Evolutionary conservation across 1,140 invertebrate genomes (phyloP).

Genomic region (Eubasilissa regina): DNA sequence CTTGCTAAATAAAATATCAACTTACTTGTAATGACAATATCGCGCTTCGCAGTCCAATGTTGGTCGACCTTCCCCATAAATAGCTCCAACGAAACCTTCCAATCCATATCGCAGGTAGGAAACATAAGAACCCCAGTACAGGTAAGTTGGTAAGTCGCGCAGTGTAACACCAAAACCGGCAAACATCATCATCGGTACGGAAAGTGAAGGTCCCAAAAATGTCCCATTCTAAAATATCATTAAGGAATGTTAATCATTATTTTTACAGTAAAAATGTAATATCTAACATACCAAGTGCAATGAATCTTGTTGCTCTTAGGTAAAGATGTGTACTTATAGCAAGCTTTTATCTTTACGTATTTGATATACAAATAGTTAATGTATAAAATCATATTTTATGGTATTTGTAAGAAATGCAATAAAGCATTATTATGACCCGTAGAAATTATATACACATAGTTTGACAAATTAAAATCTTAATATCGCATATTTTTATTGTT

Average conservation of each 20-base stretch:
- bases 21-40: conserved; percentile 83
- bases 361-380: too few species aligned
- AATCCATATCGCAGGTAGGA: conserved; percentile 91
- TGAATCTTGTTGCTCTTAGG: too few species aligned
- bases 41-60: conserved; percentile 76
- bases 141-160: conserved; percentile 82
- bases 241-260: conserved; percentile 6
- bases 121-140: conserved; percentile 90
- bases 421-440: too few species aligned
- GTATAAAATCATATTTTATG: too few species aligned
- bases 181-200: conserved; percentile 91
- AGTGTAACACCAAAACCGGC: conserved; percentile 87
- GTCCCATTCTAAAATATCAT: conserved; percentile 81
- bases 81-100: conserved; percentile 87
- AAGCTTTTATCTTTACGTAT: too few species aligned
- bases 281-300: too few species aligned
- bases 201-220: conserved; percentile 83
- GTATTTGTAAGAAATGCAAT: too few species aligned
- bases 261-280: not conserved
- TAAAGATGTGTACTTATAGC: too few species aligned
- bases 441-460: too few species aligned
- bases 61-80: conserved; percentile 84
- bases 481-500: too few species aligned
- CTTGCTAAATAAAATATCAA: conserved; percentile 10
- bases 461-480: too few species aligned